Evolutionary conservation across 2,888 invertebrate genomes (phyloP), one percentile per base, ranked within the genome.

Genomic region (Odiellus spinosus): DNA sequence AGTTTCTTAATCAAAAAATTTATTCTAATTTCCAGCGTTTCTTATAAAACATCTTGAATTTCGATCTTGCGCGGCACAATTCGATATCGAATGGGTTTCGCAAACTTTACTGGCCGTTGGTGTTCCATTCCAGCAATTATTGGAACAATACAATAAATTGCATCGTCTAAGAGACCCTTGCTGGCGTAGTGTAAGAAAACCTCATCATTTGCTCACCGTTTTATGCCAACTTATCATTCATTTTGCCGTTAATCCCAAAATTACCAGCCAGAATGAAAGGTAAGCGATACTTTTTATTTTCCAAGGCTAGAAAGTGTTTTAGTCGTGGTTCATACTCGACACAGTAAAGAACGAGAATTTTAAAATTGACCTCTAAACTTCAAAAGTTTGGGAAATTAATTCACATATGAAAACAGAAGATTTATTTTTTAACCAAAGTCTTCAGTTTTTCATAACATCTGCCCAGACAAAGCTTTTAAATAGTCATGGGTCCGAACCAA

Each of bases 161-260:
- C 78, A 78, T 62, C 78, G 80, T 54, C 77, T 78, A 61, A 81
- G 83, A 68, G 86, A 88, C 65, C 77, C 82, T 46, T 78, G 80
- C 58, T 91, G 90, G 88, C 75, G 82, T 49, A 77, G 78, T 17
- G 77, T 81, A 65, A 82, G 84, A 46, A 79, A 83, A 62, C 86
- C 88, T 65, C 78, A 80, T 63, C 87, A 90, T 71, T 72, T 87
- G 54, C 77, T 86, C 54, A 76, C 77, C 63, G 82, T 79, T 3
- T 76, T 83, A 19, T 77, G 78, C 48, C 72, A 76, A 55, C 69
- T 90, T 58, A 75, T 87, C 51, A 75, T 75, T 53, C 70, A 74
- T 41, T 77, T 85, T 58, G 74, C 79, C 42, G 73, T 75, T 47
- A 74, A 73, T 59, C 73, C 78, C 32, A 70, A 73, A 54, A 66